These are phyloP conservation scores for Uropetala carovei DNA, from an alignment of 2,888 invertebrate genomes.

Conservation along the genomic window DNA sequence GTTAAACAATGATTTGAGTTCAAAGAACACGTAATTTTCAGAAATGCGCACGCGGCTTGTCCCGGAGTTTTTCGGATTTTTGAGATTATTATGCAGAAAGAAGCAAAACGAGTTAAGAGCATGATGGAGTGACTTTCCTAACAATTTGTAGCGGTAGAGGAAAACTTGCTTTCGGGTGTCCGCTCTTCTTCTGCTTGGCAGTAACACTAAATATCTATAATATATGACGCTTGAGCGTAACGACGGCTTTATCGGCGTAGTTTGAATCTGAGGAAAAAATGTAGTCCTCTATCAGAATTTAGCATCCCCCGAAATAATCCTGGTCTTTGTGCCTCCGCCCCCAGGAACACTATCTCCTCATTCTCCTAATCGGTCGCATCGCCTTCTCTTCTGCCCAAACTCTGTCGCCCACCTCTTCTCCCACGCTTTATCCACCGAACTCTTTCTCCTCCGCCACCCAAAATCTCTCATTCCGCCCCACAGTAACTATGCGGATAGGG, in stretches of 20 bases:
- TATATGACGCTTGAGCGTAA: too few relatives aligned
- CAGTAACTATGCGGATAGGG: slow-evolving; percentile 47
- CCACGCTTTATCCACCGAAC: slow-evolving; percentile 42
- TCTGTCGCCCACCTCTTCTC: slow-evolving; percentile 12
- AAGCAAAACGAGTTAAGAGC: not conserved
- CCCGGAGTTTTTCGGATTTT: not conserved
- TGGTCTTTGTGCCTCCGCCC: not conserved
- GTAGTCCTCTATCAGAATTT: not conserved
- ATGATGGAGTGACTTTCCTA: not conserved
- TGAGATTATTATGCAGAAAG: not conserved
- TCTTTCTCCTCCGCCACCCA: slow-evolving; percentile 10
- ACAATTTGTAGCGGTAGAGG: too few relatives aligned
- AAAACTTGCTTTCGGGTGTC: too few relatives aligned
- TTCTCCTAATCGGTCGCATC: slow-evolving; percentile 25
- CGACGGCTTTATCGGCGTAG: too few relatives aligned
- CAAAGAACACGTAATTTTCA: too few relatives aligned
- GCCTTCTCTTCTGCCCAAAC: slow-evolving; percentile 30
- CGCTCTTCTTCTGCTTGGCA: too few relatives aligned
- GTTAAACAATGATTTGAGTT: too few relatives aligned
- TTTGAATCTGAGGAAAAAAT: not conserved
- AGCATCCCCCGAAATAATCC: slow-evolving; percentile 2
- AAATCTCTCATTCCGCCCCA: not conserved
- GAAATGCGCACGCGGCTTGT: not conserved
- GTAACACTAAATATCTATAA: too few relatives aligned
- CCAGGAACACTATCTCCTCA: not conserved